Percentiles rank a stretch among this genome's conserved stretches.
Evolutionary conservation across 2,888 invertebrate genomes (phyloP).

Genomic region (Rhorus exstirpatorius): DNA sequence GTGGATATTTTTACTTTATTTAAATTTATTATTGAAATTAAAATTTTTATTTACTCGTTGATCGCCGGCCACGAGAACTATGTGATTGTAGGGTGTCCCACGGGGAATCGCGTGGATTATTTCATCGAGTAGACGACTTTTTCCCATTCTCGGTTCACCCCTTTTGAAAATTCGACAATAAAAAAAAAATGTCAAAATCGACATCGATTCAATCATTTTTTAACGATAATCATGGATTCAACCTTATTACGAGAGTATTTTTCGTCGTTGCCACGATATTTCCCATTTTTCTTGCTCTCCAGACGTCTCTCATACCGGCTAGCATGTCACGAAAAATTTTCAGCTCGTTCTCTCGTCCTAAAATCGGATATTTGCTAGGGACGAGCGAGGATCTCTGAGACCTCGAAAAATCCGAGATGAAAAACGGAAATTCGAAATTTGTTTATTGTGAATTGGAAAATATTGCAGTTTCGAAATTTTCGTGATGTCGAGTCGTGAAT

Average conservation of each 20-base stretch:
- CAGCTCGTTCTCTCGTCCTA: slow-evolving; percentile 87
- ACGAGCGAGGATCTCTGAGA: slow-evolving; percentile 71
- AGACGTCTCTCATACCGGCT: slow-evolving; percentile 65
- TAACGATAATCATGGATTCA: background rate
- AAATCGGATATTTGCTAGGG: slow-evolving; percentile 85
- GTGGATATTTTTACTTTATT: background rate
- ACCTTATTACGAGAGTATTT: slow-evolving; percentile 80
- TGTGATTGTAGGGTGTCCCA: slow-evolving; percentile 82
- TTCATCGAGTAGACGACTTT: slow-evolving; percentile 89
- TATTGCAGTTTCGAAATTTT: too few species aligned
- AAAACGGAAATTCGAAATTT: too few species aligned
- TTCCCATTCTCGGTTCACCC: slow-evolving; percentile 88
- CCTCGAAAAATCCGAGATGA: slow-evolving; percentile 44
- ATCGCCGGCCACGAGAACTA: slow-evolving; percentile 83
- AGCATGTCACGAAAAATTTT: slow-evolving; percentile 76
- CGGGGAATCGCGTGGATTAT: slow-evolving; percentile 86
- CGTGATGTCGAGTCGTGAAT: too few species aligned
- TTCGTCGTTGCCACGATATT: slow-evolving; percentile 38
- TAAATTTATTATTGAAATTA: background rate
- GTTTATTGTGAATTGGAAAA: too few species aligned
- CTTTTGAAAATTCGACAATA: slow-evolving; percentile 80
- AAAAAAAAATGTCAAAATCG: background rate
- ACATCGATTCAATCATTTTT: background rate
- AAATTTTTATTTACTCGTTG: slow-evolving; percentile 79
- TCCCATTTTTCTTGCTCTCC: slow-evolving; percentile 13